phyloP scores from a whole-genome alignment of 2,797 vertebrate species.

The Enteromius radiatus region DNA sequence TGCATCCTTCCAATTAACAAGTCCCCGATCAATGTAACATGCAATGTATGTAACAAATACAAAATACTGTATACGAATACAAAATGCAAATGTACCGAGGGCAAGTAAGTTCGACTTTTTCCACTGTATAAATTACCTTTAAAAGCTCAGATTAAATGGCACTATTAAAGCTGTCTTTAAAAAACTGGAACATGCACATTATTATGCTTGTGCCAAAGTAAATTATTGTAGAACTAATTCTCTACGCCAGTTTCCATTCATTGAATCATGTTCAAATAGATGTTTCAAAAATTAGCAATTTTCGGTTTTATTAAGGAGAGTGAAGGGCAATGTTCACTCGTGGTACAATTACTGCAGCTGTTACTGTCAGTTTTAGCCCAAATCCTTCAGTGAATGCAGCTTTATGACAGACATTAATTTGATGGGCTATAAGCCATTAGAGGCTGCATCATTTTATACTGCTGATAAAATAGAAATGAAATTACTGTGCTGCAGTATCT shows the following conservation, averaged over 20 bases:
- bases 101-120: background rate
- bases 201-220: conserved; percentile 36
- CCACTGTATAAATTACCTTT: background rate
- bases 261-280: conserved; percentile 41
- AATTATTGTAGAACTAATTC: conserved; percentile 47
- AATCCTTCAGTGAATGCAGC: conserved; percentile 49
- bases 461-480: conserved; percentile 47
- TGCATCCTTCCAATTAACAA: background rate
- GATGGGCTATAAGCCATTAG: conserved; percentile 46
- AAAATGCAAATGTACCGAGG: no score
- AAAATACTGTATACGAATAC: no score
- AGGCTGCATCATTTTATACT: conserved; percentile 48
- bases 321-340: conserved; percentile 49
- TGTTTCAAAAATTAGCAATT: conserved; percentile 44
- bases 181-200: conserved; percentile 24
- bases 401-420: conserved; percentile 53
- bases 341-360: conserved; percentile 48
- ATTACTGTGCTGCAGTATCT: conserved; percentile 37
- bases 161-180: conserved; percentile 24
- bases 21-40: background rate
- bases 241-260: conserved; percentile 27
- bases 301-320: conserved; percentile 43
- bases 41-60: no score
- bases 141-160: background rate
- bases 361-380: conserved; percentile 45